These are phyloP conservation scores for Taeniopygia guttata DNA, from an alignment of 2,797 vertebrate genomes.

Conservation along the genomic window DNA sequence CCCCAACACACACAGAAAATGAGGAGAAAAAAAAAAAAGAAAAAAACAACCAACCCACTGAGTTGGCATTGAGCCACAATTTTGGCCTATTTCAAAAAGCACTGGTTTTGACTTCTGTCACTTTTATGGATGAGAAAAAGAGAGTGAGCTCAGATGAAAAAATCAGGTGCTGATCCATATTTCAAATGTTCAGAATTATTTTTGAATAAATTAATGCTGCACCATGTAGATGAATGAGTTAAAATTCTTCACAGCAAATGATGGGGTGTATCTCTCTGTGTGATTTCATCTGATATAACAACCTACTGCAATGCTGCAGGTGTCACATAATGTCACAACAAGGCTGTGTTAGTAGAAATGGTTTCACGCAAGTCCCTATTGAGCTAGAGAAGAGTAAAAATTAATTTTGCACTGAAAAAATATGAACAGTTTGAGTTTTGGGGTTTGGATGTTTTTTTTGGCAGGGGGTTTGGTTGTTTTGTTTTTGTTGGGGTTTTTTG, in stretches of 20 bases:
- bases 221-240: not conserved
- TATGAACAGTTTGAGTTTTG: not conserved
- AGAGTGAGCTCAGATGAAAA: not conserved
- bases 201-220: not conserved
- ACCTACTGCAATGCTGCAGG: not conserved
- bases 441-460: not conserved
- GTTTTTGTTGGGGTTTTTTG: not conserved
- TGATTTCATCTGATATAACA: not conserved
- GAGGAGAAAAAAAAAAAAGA: not conserved
- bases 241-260: not conserved
- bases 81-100: not conserved
- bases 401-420: not conserved
- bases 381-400: not conserved
- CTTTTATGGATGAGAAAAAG: not conserved
- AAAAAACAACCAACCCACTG: not conserved
- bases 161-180: not conserved
- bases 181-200: not conserved
- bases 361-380: not conserved
- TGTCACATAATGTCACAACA: not conserved
- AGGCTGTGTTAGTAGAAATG: accelerated
- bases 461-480: too few species aligned
- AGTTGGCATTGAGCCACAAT: not conserved
- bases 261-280: not conserved
- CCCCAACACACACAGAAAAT: not conserved
- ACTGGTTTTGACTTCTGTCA: not conserved